Conservation (phyloP, 2,888 invertebrate genomes). For the Drosophila barbarae region DNA sequence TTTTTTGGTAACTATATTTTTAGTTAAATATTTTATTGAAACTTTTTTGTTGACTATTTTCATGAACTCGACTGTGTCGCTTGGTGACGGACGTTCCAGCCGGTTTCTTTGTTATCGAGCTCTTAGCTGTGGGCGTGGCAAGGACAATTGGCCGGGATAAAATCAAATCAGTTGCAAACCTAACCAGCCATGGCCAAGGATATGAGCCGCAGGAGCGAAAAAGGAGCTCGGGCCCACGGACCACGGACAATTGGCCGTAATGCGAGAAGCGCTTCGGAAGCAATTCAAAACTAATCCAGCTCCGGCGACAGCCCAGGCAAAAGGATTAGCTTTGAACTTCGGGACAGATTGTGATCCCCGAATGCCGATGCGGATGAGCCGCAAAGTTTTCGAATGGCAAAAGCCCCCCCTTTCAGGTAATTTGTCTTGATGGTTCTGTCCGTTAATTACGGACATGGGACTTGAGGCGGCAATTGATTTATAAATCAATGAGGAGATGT, state of each 20-base stretch:
- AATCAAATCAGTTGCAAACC: constrained; percentile 63
- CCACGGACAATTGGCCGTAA: constrained; percentile 33
- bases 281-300: constrained; percentile 36
- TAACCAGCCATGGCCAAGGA: constrained; percentile 41
- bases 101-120: constrained; percentile 24
- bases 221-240: background rate
- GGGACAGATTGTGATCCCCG: too few species aligned
- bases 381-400: constrained; percentile 10
- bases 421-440: constrained; percentile 49
- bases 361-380: too few species aligned
- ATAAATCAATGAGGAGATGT: constrained; percentile 69
- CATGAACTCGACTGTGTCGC: constrained; percentile 1
- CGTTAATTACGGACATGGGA: constrained; percentile 52
- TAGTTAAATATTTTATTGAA: background rate
- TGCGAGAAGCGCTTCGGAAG: constrained; percentile 18
- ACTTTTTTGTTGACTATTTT: background rate
- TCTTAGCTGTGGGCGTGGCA: constrained; percentile 44
- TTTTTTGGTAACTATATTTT: too few species aligned
- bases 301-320: constrained; percentile 7
- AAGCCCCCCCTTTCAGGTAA: constrained; percentile 58
- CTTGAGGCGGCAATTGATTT: constrained; percentile 60
- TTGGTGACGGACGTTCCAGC: constrained; percentile 20
- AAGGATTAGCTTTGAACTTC: constrained; percentile 53
- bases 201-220: constrained; percentile 11
- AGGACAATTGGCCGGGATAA: constrained; percentile 59